These are phyloP conservation scores for Cryptus armator DNA, from an alignment of 2,888 invertebrate species.

Conservation along the genomic window DNA sequence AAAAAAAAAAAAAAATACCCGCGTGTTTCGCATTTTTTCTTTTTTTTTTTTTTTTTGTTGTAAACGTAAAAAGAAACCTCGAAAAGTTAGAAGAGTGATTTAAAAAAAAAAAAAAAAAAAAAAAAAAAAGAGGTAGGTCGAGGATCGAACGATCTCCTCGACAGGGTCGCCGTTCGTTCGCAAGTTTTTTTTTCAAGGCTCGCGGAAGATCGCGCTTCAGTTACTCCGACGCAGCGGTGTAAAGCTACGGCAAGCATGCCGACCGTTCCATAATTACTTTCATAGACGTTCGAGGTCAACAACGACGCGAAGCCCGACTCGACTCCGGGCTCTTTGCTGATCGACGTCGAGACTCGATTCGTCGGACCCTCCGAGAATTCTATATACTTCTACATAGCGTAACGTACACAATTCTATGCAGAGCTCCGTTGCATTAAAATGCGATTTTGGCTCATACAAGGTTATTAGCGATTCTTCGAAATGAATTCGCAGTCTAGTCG, in stretches of 20 bases:
- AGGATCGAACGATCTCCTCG: neutral
- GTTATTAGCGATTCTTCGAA: constrained; percentile 13
- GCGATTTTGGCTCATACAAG: constrained; percentile 43
- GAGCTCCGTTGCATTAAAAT: constrained; percentile 39
- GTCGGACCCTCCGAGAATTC: neutral
- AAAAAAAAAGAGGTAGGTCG: neutral
- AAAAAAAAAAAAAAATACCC: neutral
- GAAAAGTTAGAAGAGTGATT: neutral
- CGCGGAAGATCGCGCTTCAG: constrained; percentile 61
- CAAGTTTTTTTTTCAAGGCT: constrained; percentile 46
- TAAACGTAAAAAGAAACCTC: neutral
- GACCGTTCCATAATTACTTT: constrained; percentile 65
- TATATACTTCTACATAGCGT: neutral
- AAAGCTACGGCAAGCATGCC: constrained; percentile 35
- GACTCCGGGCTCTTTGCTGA: constrained; percentile 18
- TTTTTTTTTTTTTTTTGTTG: neutral
- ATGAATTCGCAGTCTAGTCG: constrained; percentile 40
- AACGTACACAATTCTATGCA: neutral
- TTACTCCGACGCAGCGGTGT: constrained; percentile 33
- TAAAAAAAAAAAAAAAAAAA: constrained; percentile 14
- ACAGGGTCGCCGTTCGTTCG: neutral
- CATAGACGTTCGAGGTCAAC: constrained; percentile 69
- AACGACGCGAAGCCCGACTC: constrained; percentile 57
- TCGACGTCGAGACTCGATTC: constrained; percentile 41
- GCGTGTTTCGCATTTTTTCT: neutral